Percentiles rank a stretch among this genome's conserved stretches.
Conservation (phyloP, 2,113 vertebrate genomes). For the human region GRCh38 chr9:82124501-82125000, state of each 20-base stretch:
- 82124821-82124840: conserved; percentile 7
- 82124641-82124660: too few species aligned
- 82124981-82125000: not conserved
- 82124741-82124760: conserved; percentile 34
- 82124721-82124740: not conserved
- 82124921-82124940: not conserved
- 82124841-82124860: not conserved
- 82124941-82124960: not conserved
- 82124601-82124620: too few species aligned
- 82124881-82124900: not conserved
- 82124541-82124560: too few species aligned
- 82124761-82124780: not conserved
- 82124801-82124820: not conserved
- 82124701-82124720: too few species aligned
- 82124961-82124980: not conserved
- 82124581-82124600: too few species aligned
- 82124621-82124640: too few species aligned
- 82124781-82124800: conserved; percentile 24
- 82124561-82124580: too few species aligned
- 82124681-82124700: too few species aligned
- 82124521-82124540: too few species aligned
- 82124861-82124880: not conserved
- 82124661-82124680: too few species aligned
- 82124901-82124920: not conserved
- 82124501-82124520: too few species aligned